Evolutionary conservation across 2,888 invertebrate species (phyloP), one percentile per base, ranked within the genome.

Genomic region (Leucania comma): DNA sequence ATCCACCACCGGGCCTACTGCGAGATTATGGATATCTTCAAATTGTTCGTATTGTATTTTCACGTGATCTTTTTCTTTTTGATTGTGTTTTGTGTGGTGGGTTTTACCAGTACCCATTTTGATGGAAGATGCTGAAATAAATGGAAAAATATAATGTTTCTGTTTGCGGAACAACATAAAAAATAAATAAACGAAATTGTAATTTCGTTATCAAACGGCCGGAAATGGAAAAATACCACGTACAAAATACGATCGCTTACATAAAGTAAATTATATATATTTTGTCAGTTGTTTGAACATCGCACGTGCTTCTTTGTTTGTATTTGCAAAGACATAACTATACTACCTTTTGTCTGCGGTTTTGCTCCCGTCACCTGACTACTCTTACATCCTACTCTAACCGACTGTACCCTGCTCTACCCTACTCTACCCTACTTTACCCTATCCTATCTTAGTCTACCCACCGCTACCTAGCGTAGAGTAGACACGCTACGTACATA

Each of bases 211-310:
- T 54, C 53, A 32, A 53, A 51, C 53, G n/a, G 14, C 38, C 67
- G 56, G 69, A 29, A 68, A 69, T 69, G 29, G 22, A 68, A 56
- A 69, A 56, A 46, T 56, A 35, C 38, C 57, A 22, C n/a, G 22
- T 5, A 12, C 22, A 35, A 35, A 35, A 35, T 22, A 57, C 22
- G 22, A 57, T 22, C 22, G 35, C 22, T 57, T 22, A 22, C 32
- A 56, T 12, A 35, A 35, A 14, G 14, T 22, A 35, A 14, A 56
- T 42, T 42, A 42, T n/a, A 56, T 10, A 17, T 35, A 14, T 57
- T 22, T 57, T 57, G 57, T 35, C 61, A 54, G 58, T 17, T 58
- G 17, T 17, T 38, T 3, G 9, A 35, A 58, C 20, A 26, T 20
- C 8, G 9, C 8, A 26, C 24, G 17, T 53, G 17, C 3, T 53